phyloP scores from a whole-genome alignment of 2,113 vertebrate species.

The Pao palembangensis region DNA sequence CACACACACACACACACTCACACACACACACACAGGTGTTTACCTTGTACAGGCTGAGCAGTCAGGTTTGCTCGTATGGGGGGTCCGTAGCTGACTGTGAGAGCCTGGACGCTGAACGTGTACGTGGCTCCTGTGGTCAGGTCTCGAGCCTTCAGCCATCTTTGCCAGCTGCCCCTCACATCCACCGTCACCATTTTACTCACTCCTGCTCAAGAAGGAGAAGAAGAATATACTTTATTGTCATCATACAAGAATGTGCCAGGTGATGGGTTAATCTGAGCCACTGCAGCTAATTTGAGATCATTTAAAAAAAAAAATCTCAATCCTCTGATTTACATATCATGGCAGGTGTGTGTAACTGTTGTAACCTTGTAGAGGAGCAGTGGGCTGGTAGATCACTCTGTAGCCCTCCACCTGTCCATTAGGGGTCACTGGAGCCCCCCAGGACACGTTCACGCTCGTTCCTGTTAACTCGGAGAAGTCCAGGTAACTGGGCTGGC shows the following conservation, averaged over 20 bases:
- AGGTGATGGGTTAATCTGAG: too few species aligned
- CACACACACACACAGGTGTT: constrained; percentile 24
- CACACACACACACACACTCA: not conserved
- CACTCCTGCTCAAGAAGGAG: constrained; percentile 77
- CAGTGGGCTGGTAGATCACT: constrained; percentile 87
- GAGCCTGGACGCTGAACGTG: constrained; percentile 86
- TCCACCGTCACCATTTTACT: constrained; percentile 95
- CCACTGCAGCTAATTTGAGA: not conserved
- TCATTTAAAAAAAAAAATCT: not conserved
- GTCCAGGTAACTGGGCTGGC: constrained; percentile 82
- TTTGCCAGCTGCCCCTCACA: constrained; percentile 88
- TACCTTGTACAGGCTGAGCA: constrained; percentile 87
- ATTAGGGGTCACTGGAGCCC: constrained; percentile 82
- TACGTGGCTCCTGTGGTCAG: constrained; percentile 86
- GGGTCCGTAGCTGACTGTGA: constrained; percentile 86
- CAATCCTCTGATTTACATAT: not conserved
- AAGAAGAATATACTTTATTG: constrained; percentile 8
- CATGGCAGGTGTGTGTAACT: not conserved
- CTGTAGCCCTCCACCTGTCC: constrained; percentile 91
- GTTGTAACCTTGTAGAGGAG: constrained; percentile 81
- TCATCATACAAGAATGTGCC: not conserved
- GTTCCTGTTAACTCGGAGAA: constrained; percentile 92
- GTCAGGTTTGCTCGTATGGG: constrained; percentile 86
- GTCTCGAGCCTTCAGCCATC: constrained; percentile 91
- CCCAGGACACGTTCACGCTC: constrained; percentile 91